These are phyloP conservation scores for Colinus virginianus DNA, from an alignment of 2,113 vertebrate genomes.

Conservation along the genomic window DNA sequence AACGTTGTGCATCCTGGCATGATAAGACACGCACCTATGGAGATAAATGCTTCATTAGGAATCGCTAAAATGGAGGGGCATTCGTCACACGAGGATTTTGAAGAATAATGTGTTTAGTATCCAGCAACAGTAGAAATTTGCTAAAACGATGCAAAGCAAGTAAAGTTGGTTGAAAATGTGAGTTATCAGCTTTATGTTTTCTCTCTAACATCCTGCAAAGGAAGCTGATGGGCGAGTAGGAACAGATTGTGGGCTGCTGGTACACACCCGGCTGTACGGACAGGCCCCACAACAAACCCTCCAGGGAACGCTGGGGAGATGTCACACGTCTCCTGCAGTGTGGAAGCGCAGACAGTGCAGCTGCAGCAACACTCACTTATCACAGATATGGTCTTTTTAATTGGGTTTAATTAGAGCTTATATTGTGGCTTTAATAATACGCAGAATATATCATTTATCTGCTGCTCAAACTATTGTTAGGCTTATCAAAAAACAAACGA, in stretches of 20 bases:
- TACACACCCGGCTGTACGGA: not conserved
- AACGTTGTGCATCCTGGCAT: accelerated
- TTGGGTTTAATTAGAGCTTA: not conserved
- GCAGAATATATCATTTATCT: not conserved
- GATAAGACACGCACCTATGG: not conserved
- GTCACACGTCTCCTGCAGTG: not conserved
- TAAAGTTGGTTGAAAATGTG: not conserved
- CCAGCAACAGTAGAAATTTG: not conserved
- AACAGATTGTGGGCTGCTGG: not conserved
- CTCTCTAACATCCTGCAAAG: not conserved
- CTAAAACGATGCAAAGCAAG: not conserved
- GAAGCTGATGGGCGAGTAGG: not conserved
- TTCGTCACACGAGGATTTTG: not conserved
- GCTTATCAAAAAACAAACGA: not conserved
- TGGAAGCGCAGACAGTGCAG: not conserved
- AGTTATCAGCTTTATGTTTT: not conserved
- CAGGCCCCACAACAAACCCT: not conserved
- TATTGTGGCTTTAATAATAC: not conserved
- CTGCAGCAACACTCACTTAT: not conserved
- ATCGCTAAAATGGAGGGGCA: not conserved
- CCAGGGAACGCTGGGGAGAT: not conserved
- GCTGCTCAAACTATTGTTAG: not conserved
- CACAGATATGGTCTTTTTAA: not conserved
- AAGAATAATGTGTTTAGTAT: not conserved
- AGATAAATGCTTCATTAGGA: not conserved